Conservation (phyloP, 1,140 invertebrate species). For the Homarus americanus region DNA sequence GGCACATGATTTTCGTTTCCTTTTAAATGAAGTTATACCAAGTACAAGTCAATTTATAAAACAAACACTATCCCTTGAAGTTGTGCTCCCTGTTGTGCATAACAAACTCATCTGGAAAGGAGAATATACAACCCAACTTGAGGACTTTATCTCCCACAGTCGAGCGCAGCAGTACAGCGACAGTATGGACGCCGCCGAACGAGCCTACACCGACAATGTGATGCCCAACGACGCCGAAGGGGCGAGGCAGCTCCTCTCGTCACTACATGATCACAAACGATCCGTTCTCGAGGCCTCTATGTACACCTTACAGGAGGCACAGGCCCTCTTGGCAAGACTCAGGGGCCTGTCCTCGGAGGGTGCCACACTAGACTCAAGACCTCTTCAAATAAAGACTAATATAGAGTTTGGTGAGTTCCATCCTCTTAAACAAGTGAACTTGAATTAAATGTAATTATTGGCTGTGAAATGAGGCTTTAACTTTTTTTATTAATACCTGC, state of each 20-base stretch:
- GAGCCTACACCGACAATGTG: conserved; percentile 82
- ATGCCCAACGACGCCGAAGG: conserved; percentile 85
- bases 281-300: conserved; percentile 87
- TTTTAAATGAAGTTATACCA: too few relatives aligned
- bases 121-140: neutral
- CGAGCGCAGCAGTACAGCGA: conserved; percentile 85
- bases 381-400: conserved; percentile 83
- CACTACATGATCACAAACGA: conserved; percentile 79
- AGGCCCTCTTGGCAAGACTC: conserved; percentile 85
- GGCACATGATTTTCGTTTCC: too few relatives aligned
- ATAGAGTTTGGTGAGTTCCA: conserved; percentile 81
- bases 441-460: neutral
- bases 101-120: too few relatives aligned
- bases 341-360: conserved; percentile 84
- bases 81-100: too few relatives aligned
- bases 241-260: conserved; percentile 77
- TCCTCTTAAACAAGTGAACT: neutral
- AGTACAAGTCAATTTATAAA: too few relatives aligned
- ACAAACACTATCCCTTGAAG: too few relatives aligned
- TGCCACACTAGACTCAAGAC: conserved; percentile 86
- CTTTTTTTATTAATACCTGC: too few relatives aligned
- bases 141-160: conserved; percentile 77
- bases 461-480: neutral
- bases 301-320: conserved; percentile 88
- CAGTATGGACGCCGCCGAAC: conserved; percentile 84